Evolutionary conservation across 92 coral and sea anemone genomes (phyloP).

Genomic region (Paragorgia papillata): DNA sequence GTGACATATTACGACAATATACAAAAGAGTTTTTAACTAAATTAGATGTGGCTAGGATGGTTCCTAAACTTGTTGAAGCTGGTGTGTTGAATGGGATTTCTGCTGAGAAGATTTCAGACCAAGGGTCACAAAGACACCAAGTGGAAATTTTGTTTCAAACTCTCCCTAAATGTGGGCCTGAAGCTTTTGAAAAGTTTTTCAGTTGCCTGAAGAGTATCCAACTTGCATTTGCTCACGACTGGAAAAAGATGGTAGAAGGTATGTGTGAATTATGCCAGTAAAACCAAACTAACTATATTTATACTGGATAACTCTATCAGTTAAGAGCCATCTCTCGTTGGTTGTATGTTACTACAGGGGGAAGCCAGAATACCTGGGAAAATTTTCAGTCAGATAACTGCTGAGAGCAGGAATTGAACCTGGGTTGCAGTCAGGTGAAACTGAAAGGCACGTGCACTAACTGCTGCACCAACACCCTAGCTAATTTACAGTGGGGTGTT

Average conservation of each 20-base stretch:
- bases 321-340: no score
- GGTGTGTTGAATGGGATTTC: conserved; percentile 33
- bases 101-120: conserved; percentile 12
- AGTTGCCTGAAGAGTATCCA: conserved; percentile 39
- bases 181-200: conserved; percentile 56
- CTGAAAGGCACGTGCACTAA: no score
- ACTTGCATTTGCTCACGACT: conserved; percentile 28
- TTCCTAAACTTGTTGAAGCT: conserved; percentile 22
- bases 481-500: no score
- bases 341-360: no score
- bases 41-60: conserved; percentile 29
- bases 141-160: conserved; percentile 47
- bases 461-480: no score
- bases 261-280: neutral
- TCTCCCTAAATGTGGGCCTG: conserved; percentile 57
- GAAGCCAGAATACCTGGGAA: no score
- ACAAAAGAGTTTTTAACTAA: neutral
- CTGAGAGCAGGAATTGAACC: no score
- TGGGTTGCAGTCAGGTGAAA: no score
- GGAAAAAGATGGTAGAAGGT: neutral
- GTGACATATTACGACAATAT: conserved; percentile 38
- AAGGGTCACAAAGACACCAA: neutral
- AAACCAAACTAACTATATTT: no score
- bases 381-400: no score
- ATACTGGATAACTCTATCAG: no score